Evolutionary conservation across 2,888 invertebrate species (phyloP), one percentile per base, ranked within the genome.

Genomic region (Xanthostigma xanthostigma): DNA sequence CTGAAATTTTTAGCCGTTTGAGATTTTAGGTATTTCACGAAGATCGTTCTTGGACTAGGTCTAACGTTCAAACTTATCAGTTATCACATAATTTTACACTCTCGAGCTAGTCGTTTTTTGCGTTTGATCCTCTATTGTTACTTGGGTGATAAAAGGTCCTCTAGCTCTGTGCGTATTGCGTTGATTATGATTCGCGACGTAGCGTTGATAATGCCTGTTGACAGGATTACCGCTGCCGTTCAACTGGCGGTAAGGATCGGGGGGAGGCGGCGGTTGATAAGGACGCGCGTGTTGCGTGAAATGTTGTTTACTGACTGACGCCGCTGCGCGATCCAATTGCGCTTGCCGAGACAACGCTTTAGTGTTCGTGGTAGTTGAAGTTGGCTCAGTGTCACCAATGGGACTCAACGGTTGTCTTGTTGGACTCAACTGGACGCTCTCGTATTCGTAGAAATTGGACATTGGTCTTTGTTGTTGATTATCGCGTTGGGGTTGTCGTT

Each of bases 401-500:
- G 27, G 27, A 27, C 27, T 27, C 27, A 27, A 27, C 27, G 27
- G 27, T 27, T 27, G 27, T 27, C 27, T 27, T 27, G 27, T 27
- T 27, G 27, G 27, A 27, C 27, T 27, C 27, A 81, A 74, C 56
- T 83, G 83, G 36, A 84, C 79, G 55, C 78, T 83, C 64, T 88
- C 88, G 65, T 88, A 88, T 65, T 89, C 88, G 66, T 86, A 88
- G 67, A 82, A 87, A 67, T 85, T 88, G 51, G 87, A 87, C 52
- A 82, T 79, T 6, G 88, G 87, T 13, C 88, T 73, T 45, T 72
- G 66, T 57, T 65, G 75, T 46, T 63, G 71, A 13, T 59, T 58
- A 36, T 57, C 56, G 44, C 66, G 63, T 2, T 71, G 66, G 37
- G 72, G 65, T 45, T 73, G 66, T 53, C 77, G 72, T 60, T 76